Evolutionary conservation across 2,888 invertebrate genomes (phyloP).

Genomic region (Rhingia campestris): DNA sequence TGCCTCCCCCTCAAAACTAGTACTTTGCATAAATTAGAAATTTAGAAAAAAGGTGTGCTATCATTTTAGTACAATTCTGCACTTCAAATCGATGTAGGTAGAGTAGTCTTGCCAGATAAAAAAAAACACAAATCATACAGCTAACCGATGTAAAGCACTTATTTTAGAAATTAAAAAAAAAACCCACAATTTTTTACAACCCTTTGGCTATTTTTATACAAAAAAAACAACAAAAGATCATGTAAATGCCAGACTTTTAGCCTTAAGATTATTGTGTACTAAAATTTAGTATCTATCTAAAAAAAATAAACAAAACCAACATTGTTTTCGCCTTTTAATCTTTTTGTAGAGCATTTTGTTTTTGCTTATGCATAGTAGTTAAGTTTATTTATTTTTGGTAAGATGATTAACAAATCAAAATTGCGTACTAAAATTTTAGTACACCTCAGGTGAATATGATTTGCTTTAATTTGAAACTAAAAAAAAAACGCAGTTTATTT

Average conservation of each 20-base stretch:
- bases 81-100: conserved; percentile 28
- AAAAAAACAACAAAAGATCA: conserved; percentile 25
- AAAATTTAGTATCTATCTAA: conserved; percentile 61
- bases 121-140: conserved; percentile 25
- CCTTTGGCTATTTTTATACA: conserved; percentile 63
- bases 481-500: too few species aligned
- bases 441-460: conserved; percentile 58
- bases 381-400: conserved; percentile 59
- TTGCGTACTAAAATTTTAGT: conserved; percentile 60
- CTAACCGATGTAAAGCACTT: conserved; percentile 23
- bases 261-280: conserved; percentile 68
- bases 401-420: conserved; percentile 23
- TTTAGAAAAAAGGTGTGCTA: conserved; percentile 57
- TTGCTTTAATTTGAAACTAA: not conserved
- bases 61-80: conserved; percentile 49
- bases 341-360: conserved; percentile 19
- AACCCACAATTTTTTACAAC: conserved; percentile 6
- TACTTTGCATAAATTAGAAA: conserved; percentile 47
- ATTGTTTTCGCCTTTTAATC: conserved; percentile 23
- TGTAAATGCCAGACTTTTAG: conserved; percentile 60
- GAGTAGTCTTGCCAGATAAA: conserved; percentile 57
- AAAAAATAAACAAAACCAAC: conserved; percentile 11
- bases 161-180: conserved; percentile 7
- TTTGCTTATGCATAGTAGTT: conserved; percentile 7
- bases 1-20: conserved; percentile 30